Conservation (phyloP, 2,113 vertebrate species). For the Alligator sinensis region DNA sequence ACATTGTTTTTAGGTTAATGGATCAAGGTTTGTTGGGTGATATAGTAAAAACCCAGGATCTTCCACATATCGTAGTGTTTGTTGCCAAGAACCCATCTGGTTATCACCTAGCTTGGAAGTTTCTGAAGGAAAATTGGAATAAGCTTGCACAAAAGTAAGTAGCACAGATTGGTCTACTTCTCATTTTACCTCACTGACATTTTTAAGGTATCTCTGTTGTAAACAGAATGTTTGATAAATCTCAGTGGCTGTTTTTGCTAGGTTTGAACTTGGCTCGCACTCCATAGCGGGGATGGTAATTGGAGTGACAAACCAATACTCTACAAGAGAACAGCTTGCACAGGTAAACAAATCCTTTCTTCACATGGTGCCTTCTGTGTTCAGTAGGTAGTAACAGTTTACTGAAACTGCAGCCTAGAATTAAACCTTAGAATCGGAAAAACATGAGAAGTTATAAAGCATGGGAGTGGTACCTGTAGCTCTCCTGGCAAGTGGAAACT, state of each 20-base stretch:
- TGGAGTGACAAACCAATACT: slow-evolving; percentile 86
- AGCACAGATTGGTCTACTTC: background rate
- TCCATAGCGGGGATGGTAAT: slow-evolving; percentile 80
- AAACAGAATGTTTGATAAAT: background rate
- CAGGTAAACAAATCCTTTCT: slow-evolving; percentile 76
- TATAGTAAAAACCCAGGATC: slow-evolving; percentile 89
- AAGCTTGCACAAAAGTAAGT: slow-evolving; percentile 89
- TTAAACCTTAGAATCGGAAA: background rate
- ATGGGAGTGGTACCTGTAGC: background rate
- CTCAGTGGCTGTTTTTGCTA: slow-evolving; percentile 56
- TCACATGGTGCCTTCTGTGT: too few relatives aligned
- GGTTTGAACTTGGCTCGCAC: slow-evolving; percentile 88
- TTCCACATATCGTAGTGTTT: slow-evolving; percentile 78
- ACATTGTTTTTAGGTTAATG: slow-evolving; percentile 82
- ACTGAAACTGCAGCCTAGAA: background rate
- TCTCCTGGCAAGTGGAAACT: background rate
- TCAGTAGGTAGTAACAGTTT: background rate
- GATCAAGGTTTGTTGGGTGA: slow-evolving; percentile 87
- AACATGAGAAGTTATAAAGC: background rate
- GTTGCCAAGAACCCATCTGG: slow-evolving; percentile 86
- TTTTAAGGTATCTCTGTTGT: background rate
- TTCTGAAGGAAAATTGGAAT: slow-evolving; percentile 87
- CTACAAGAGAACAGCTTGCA: slow-evolving; percentile 83
- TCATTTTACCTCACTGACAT: background rate
- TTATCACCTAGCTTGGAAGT: slow-evolving; percentile 86